Conservation (phyloP, 2,113 vertebrate genomes). For the Caretta caretta region DNA sequence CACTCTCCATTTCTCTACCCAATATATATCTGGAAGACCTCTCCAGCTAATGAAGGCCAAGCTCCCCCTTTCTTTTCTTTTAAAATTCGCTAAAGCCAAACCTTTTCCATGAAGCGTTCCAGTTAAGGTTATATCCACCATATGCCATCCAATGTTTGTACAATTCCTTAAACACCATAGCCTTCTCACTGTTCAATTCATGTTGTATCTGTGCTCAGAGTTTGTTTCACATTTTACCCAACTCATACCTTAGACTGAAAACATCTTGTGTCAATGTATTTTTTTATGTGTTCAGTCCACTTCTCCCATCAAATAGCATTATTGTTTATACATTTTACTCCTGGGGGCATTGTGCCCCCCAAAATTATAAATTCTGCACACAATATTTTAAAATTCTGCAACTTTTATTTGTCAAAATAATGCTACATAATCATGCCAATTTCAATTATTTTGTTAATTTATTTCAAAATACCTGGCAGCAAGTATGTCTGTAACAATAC, state of each 20-base stretch:
- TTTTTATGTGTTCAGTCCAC: neutral
- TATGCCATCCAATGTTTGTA: neutral
- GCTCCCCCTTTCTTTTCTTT: neutral
- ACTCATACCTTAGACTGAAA: neutral
- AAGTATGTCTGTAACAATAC: no score
- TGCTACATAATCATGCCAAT: no score
- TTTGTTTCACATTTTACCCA: neutral
- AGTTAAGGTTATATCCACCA: neutral
- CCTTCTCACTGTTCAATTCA: neutral
- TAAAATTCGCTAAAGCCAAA: slow-evolving; percentile 5
- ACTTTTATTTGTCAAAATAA: no score
- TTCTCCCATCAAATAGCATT: neutral
- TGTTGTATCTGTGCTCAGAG: fast-evolving
- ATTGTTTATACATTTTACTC: neutral
- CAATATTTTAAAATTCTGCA: no score
- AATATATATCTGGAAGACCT: neutral
- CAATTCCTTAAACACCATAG: neutral
- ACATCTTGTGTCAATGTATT: neutral
- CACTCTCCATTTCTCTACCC: neutral
- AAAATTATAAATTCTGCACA: no score
- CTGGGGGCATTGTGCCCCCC: no score
- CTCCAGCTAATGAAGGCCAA: neutral
- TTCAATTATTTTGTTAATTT: no score
- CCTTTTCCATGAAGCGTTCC: neutral
- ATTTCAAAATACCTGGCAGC: no score